Base-by-base conservation (phyloP, 35 echinoderm and acorn worm species). In the Ophiothrix spiculata region DNA sequence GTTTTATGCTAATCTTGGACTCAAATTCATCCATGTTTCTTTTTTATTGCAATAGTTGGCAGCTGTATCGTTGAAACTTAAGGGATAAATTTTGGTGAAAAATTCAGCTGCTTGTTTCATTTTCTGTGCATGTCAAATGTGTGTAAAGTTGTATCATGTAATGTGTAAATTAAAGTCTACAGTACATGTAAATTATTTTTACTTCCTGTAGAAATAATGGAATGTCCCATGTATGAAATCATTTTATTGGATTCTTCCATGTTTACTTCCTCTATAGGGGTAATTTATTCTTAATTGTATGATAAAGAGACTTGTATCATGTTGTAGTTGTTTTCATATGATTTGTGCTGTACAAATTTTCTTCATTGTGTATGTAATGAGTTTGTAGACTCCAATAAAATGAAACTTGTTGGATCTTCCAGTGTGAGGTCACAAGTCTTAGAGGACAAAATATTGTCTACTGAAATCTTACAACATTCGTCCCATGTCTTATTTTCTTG, bases 101-200 rank as follows among this genome's bases (percentile, higher is more conserved):
- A 69, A 69, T 25, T 69, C 29, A 4, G 60, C 60, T n/a, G 60
- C 16, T 28, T 69, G 60, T 69, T 69, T 28, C 60, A 69, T 69
- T 15, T 69, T 69, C 16, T 69, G 60, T 69, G 60, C 60, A 69
- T 69, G 60, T 69, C 23, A 54, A 54, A 28, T 69, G 60, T 69
- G 60, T 69, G 60, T 69, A 69, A 69, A 69, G 60, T 69, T n/a
- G 60, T 69, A 69, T 69, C 29, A 69, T 69, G 60, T 69, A 69
- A 69, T n/a, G 29, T 69, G 60, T 69, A 69, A 69, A 69, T 12
- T 15, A n/a, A 2, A 25, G n/a, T n/a, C 60, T 69, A 69, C 60
- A 69, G 60, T 69, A 69, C 60, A 10, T 69, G 60, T 69, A 69
- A 69, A 10, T 15, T 69, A 69, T 15, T 25, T n/a, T 25, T 12